Percentiles rank a stretch among this genome's conserved stretches.
Evolutionary conservation across 37 sponge, comb jelly and placozoan genomes (phyloP).

Genomic region (Diacarnus erythraeanus): DNA sequence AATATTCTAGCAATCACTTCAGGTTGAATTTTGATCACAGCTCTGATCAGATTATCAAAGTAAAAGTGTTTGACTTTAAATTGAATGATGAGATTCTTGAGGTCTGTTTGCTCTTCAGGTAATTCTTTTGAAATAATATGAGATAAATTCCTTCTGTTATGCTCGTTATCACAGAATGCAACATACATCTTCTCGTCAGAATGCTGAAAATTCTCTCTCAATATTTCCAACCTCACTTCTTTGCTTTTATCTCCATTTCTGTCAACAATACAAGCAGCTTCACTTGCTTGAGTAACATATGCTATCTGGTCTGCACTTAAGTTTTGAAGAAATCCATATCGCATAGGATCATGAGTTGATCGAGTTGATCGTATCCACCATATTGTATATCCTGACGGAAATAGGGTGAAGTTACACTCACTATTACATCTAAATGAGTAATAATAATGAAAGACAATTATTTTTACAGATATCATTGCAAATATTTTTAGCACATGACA

Average conservation of each 20-base stretch:
- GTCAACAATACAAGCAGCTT: constrained; percentile 6
- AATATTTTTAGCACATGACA: too few relatives aligned
- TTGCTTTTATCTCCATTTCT: background rate
- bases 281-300: constrained; percentile 69
- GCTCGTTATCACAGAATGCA: too few relatives aligned
- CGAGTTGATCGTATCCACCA: background rate
- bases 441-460: too few relatives aligned
- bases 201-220: constrained; percentile 13
- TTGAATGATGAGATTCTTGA: constrained; percentile 7
- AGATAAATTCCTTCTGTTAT: background rate
- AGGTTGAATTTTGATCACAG: constrained; percentile 26
- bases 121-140: background rate
- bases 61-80: constrained; percentile 65
- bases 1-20: constrained; percentile 22
- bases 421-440: constrained; percentile 28
- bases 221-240: constrained; percentile 14
- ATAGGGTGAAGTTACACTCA: background rate
- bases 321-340: constrained; percentile 8
- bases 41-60: constrained; percentile 51
- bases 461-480: too few relatives aligned
- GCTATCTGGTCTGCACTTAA: constrained; percentile 19
- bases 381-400: background rate
- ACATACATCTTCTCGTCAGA: constrained; percentile 24
- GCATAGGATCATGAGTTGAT: background rate
- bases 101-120: background rate